A percentile compares a stretch with the other conserved stretches of the same genome.
These are phyloP conservation scores for Artibeus lituratus DNA, from an alignment of 2,797 vertebrate species.

Conservation along the genomic window DNA sequence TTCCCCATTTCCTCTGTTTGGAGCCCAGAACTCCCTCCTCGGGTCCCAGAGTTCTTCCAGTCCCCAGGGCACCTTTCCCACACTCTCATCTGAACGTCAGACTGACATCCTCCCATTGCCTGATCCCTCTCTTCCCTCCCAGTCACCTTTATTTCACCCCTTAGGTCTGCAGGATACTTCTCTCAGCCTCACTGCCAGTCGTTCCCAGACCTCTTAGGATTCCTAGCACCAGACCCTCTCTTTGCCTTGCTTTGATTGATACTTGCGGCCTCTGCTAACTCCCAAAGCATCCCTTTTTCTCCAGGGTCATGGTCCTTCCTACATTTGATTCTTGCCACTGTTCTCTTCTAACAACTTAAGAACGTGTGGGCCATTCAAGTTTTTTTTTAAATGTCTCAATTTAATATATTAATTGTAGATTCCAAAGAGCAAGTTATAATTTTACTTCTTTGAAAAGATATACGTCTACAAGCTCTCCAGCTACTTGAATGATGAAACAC, in stretches of 20 bases:
- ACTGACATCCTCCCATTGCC: not conserved
- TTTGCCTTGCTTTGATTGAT: not conserved
- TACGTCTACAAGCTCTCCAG: not conserved
- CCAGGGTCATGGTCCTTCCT: not conserved
- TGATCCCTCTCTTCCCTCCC: not conserved
- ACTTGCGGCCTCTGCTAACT: not conserved
- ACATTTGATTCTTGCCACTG: not conserved
- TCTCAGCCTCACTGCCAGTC: not conserved
- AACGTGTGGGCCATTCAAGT: not conserved
- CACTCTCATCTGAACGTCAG: not conserved
- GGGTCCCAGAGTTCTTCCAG: not conserved
- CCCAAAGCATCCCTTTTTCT: not conserved
- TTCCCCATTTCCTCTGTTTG: not conserved
- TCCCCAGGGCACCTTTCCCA: not conserved
- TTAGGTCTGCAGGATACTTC: not conserved
- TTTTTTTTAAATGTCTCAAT: conserved; percentile 20
- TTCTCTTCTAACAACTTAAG: not conserved
- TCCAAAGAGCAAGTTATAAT: not conserved
- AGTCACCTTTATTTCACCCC: not conserved
- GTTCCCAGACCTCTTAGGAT: not conserved
- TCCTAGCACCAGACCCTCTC: not conserved
- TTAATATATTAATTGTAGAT: not conserved
- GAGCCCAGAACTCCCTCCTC: not conserved
- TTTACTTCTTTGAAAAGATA: not conserved
- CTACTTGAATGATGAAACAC: not conserved